phyloP scores from a whole-genome alignment of 1,140 invertebrate genomes.

The Drosophila littoralis region DNA sequence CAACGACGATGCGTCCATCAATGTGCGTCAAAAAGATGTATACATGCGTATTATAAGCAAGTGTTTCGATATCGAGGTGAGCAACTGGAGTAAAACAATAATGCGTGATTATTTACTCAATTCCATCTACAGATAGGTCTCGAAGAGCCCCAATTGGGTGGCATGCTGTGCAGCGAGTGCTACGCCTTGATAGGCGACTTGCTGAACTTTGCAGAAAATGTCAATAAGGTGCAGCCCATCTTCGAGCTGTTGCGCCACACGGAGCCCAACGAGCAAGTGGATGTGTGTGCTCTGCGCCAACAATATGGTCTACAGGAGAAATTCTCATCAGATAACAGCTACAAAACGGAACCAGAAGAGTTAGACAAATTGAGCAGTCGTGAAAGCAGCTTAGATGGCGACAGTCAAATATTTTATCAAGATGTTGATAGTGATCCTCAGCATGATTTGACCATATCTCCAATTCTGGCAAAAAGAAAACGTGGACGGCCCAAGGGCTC shows the following conservation, averaged over 20 bases:
- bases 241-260: conserved; percentile 61
- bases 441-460: not conserved
- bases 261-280: conserved; percentile 38
- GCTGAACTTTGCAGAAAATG: conserved; percentile 38
- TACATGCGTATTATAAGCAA: conserved; percentile 57
- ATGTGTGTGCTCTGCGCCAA: conserved; percentile 31
- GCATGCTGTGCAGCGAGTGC: conserved; percentile 56
- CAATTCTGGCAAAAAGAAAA: conserved; percentile 10
- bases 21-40: conserved; percentile 25
- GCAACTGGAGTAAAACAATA: not conserved
- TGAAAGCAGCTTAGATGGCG: not conserved
- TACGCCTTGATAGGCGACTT: conserved; percentile 35
- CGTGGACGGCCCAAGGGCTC: conserved; percentile 44
- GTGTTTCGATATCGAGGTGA: conserved; percentile 65
- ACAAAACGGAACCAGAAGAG: not conserved
- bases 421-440: not conserved
- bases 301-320: conserved; percentile 45
- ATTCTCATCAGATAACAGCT: not conserved
- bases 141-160: conserved; percentile 58
- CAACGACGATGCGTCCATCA: conserved; percentile 35
- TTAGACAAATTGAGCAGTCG: not conserved
- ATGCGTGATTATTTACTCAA: not conserved
- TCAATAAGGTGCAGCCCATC: conserved; percentile 69
- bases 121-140: conserved; percentile 38
- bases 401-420: not conserved